Evolutionary conservation across 2,888 invertebrate species (phyloP), one percentile per base, ranked within the genome.

Genomic region (Luperina nickerlii): DNA sequence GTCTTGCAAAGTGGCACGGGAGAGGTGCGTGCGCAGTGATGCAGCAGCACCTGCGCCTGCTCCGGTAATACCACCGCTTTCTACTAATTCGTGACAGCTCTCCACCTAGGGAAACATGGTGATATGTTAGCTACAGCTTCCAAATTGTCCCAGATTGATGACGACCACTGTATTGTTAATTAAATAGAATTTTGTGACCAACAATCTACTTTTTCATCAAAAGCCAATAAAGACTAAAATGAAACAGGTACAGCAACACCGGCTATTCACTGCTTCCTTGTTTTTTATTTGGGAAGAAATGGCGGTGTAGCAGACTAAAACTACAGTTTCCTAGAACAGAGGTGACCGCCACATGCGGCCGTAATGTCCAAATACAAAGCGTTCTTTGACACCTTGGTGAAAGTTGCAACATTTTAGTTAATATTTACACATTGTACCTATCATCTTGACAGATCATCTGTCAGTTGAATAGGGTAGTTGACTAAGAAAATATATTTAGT

Each of bases 71-170:
- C 92, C 92, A 0, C 94, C 94, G 69, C 94, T 92, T 27, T 95
- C 96, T n/a, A 95, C 90, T 69, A 96, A 88, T 92, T 95, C 96
- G 81, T 95, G 95, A 82, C 96, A 97, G 83, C 96, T 96, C 89
- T 94, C 96, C 93, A 94, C 96, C 97, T 93, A 93, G 57, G 32
- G 0, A 67, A 1, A 74, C 1, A 98, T 94, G 2, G 24, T 67
- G 2, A 67, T 15, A 15, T n/a, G 13, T 69, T 27, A 63, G 63
- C 18, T 20, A 32, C 9, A 63, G 32, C 32, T 32, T 32, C 63
- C 8, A n/a, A 60, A 9, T 18, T 18, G 63, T 63, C 5, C 3
- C 66, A 66, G 66, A 42, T 7, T 42, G 13, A 24, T 66, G 13
- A 42, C 24, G 24, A 13, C 24, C 3, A 66, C 24, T 66, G 24